Base-by-base conservation (phyloP, 2,888 invertebrate genomes). In the Hermodice carunculata region DNA sequence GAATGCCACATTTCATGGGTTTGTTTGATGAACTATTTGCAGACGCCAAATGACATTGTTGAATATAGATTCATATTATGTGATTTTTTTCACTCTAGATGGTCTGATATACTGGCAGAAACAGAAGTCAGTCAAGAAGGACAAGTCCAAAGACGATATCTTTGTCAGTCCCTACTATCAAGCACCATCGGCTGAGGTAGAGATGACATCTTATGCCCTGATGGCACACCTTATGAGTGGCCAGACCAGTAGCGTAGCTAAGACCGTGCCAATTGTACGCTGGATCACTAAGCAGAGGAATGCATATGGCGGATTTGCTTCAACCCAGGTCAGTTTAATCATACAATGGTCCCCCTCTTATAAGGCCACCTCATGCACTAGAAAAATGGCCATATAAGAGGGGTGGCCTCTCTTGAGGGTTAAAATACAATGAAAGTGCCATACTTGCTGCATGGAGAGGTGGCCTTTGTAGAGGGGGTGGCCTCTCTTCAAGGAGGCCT, bases 191-290 rank as follows among this genome's bases (percentile, higher is more conserved):
- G 90, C 92, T 0, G 91, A 93, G 74, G 91, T 97, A 3, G 94
- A 94, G 85, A 93, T 94, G 75, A 96, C 97, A 0, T 91, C 96
- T 0, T 98, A 97, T 85, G 93, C 92, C 0, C 87, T 98, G 61
- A 88, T 95, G 61, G 91, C 94, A 0, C 90, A 89, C 77, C 80
- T 90, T 22, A 43, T 28, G 2, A 26, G 17, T 42, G 52, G 37
- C 1, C 82, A 89, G 48, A 80, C 88, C 3, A 78, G 72, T 3
- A 52, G 14, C 3, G 22, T 64, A 46, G 17, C 26, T 40, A 24
- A 24, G 17, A 67, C 74, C 11, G 62, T 92, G 29, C 91, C 92
- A 0, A 87, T 93, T 34, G 89, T 93, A 78, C 89, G 90, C 60
- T 94, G 93, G 93, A 86, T 94, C 26, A 88, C 92, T 8, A 88